A percentile compares a stretch with the other conserved stretches of the same genome.
These are phyloP conservation scores for Spilogale gracilis DNA, from an alignment of 2,113 vertebrate species.

Conservation along the genomic window DNA sequence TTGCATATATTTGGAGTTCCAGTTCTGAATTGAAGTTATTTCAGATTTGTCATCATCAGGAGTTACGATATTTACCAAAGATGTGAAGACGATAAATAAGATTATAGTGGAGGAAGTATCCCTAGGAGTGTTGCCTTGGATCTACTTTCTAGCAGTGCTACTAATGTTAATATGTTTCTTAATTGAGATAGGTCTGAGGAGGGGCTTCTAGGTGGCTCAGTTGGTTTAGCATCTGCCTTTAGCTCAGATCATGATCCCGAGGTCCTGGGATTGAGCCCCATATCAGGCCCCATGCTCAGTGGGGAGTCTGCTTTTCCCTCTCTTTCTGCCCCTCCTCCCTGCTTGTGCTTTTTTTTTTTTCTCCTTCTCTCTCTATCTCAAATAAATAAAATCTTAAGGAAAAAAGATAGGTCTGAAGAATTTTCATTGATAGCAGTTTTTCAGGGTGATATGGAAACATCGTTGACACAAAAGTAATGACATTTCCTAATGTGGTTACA, in stretches of 20 bases:
- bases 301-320: background rate
- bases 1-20: background rate
- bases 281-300: background rate
- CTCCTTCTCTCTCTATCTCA: background rate
- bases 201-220: background rate
- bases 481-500: background rate
- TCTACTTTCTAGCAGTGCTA: background rate
- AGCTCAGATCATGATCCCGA: background rate
- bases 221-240: rapidly evolving
- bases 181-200: background rate
- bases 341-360: background rate
- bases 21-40: background rate
- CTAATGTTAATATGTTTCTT: background rate
- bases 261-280: background rate
- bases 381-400: background rate
- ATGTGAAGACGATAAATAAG: background rate
- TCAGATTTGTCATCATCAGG: background rate
- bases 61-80: constrained; percentile 2
- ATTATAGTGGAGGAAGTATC: background rate
- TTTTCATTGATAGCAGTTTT: background rate
- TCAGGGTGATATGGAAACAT: background rate
- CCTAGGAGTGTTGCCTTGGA: background rate
- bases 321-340: background rate
- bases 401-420: background rate
- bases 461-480: background rate